Base-by-base conservation (phyloP, 2,113 vertebrate genomes). In the Oncorhynchus keta region DNA sequence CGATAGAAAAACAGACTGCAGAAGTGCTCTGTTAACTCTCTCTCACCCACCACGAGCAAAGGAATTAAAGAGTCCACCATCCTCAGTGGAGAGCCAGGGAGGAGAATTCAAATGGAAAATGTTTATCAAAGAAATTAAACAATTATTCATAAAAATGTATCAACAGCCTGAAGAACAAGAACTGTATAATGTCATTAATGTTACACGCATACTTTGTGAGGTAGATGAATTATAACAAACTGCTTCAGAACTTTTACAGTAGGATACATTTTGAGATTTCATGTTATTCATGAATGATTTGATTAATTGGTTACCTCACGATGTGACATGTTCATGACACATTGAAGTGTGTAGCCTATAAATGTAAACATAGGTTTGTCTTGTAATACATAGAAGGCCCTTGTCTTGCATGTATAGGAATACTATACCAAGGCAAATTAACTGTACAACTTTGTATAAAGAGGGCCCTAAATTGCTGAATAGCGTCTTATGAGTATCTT, bases 1-100 rank as follows among this genome's bases (percentile, higher is more conserved):
- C 64, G 80, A 82, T 82, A 67, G 77, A 73, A 77, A 81, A 89
- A 74, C 77, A 83, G 77, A 72, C 67, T 26, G 72, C 62, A 49
- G 67, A 76, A 68, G 48, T 30, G 3, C 59, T 62, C n/a, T n/a
- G 13, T 62, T 13, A 62, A 62, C 7, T 62, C 16, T 55, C 49
- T 51, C 49, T 75, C 77, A 30, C 4, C 79, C 67, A 62, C 35
- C 18, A 45, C 64, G 20, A n/a, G 6, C 22, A 62, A 76, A 12
- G 22, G 30, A 69, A 70, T 72, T 26, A 69, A 68, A 11, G 70
- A n/a, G 4, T 11, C 45, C 22, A 45, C 45, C 5, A 68, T 20
- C 45, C n/a, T 51, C 48, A 24, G 16, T 51, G 9, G 13, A 51
- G 24, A 71, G 69, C 39, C n/a, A 39, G 35, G 13, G 13, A 45